A percentile compares a stretch with the other conserved stretches of the same genome.
Evolutionary conservation across 2,888 invertebrate species (phyloP).

Genomic region (Argyresthia albistria): DNA sequence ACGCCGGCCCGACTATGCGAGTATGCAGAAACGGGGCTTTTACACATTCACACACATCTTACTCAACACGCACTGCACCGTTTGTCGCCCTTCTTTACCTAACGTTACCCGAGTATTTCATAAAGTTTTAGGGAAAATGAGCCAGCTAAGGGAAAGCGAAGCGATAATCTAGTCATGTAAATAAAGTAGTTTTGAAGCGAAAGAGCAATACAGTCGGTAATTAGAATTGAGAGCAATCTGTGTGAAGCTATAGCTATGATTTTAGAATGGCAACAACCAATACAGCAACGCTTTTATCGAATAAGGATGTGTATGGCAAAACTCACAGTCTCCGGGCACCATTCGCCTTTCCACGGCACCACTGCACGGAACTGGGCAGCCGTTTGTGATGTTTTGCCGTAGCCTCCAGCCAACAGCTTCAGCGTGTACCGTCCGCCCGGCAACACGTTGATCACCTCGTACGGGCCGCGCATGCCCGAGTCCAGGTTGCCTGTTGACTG

Average conservation of each 20-base stretch:
- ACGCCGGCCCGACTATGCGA: background rate
- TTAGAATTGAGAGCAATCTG: too few species aligned
- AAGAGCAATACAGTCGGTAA: background rate
- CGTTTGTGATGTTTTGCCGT: background rate
- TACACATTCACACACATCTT: background rate
- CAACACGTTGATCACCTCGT: constrained; percentile 6
- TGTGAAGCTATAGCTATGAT: background rate
- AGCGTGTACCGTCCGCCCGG: constrained; percentile 8
- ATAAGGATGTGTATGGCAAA: background rate
- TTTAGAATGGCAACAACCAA: background rate
- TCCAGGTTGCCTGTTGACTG: constrained; percentile 8
- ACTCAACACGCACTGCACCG: background rate
- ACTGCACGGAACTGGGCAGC: constrained; percentile 1
- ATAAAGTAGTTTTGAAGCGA: background rate
- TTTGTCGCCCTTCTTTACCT: background rate
- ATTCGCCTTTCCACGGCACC: constrained; percentile 1
- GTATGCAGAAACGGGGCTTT: background rate
- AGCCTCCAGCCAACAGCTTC: background rate
- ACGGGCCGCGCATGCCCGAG: constrained; percentile 9
- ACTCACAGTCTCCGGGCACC: constrained; percentile 1
- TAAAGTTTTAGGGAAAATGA: background rate
- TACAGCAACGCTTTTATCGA: background rate
- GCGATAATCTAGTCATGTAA: background rate
- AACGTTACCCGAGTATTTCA: background rate
- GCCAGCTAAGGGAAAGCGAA: background rate